phyloP scores from a whole-genome alignment of 1,140 invertebrate genomes.

The Caenorhabditis tropicalis region DNA sequence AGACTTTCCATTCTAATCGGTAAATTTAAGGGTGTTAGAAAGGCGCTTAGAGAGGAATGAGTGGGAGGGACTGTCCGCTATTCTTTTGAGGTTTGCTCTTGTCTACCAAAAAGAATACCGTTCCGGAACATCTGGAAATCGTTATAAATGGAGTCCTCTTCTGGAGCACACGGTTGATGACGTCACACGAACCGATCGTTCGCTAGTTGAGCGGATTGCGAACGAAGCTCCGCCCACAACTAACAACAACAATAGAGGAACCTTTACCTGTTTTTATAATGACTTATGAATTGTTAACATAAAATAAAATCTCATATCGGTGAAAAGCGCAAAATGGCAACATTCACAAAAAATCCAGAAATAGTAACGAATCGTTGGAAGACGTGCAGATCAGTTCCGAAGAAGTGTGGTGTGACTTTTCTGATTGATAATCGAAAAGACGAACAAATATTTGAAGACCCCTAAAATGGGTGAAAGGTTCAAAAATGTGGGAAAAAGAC shows the following conservation, averaged over 20 bases:
- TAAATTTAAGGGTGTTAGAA: conserved; percentile 28
- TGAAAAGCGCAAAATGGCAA: neutral
- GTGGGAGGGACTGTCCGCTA: neutral
- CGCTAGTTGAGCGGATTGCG: conserved; percentile 8
- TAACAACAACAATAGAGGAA: neutral
- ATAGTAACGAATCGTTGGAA: neutral
- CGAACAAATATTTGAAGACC: conserved; percentile 31
- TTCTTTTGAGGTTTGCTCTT: conserved; percentile 25
- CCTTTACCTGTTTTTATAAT: too few species aligned
- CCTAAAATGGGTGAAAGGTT: conserved; percentile 3
- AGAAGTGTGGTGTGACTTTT: conserved; percentile 18
- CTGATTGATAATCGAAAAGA: conserved; percentile 7
- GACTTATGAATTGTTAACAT: too few species aligned
- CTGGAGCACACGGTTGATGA: neutral
- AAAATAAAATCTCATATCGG: too few species aligned
- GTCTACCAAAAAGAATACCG: neutral
- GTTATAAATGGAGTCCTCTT: neutral
- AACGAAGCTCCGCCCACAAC: neutral
- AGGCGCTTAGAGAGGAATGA: neutral
- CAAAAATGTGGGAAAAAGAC: neutral
- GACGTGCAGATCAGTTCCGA: neutral
- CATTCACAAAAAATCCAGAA: neutral
- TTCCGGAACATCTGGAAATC: neutral
- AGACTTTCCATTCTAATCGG: conserved; percentile 2
- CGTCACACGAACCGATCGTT: conserved; percentile 25